These are phyloP conservation scores for Sinodicranocentrus sp. DNA, from an alignment of 2,888 invertebrate species.

Conservation along the genomic window DNA sequence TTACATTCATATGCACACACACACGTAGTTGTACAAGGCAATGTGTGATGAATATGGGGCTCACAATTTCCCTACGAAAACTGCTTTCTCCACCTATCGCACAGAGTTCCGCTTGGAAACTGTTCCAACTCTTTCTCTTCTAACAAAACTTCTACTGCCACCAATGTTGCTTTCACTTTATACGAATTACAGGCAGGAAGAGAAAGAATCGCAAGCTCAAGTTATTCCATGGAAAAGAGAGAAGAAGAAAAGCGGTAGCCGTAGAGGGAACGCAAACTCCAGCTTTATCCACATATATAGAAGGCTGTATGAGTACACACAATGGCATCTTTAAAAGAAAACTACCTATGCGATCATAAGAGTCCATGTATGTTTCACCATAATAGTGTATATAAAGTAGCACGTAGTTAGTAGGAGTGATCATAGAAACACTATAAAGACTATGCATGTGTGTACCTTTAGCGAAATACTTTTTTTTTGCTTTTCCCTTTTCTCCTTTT, in stretches of 20 bases:
- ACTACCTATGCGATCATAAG: slow-evolving; percentile 6
- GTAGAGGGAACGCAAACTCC: neutral
- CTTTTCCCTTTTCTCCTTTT: neutral
- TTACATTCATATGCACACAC: slow-evolving; percentile 7
- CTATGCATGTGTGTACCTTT: neutral
- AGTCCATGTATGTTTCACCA: slow-evolving; percentile 11
- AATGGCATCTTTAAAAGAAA: neutral
- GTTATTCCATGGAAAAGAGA: slow-evolving; percentile 15
- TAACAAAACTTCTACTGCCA: neutral
- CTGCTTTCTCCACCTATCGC: slow-evolving; percentile 5
- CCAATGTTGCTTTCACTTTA: slow-evolving; percentile 13
- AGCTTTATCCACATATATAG: neutral
- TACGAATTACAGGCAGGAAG: slow-evolving; percentile 13
- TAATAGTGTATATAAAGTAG: slow-evolving; percentile 11
- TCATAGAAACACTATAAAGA: neutral
- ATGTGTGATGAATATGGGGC: slow-evolving; percentile 43
- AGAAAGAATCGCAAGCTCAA: slow-evolving; percentile 23
- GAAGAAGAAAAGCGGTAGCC: slow-evolving; percentile 3
- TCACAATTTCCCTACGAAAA: slow-evolving; percentile 47
- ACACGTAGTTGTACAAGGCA: neutral
- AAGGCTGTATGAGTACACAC: slow-evolving; percentile 4
- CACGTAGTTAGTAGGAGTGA: slow-evolving; percentile 1
- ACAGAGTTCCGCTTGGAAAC: slow-evolving; percentile 32
- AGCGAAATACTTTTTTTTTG: neutral
- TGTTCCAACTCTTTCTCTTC: neutral